A percentile compares a stretch with the other conserved stretches of the same genome.
Evolutionary conservation across 2,797 vertebrate species (phyloP).

Genomic region (Tapirus indicus): DNA sequence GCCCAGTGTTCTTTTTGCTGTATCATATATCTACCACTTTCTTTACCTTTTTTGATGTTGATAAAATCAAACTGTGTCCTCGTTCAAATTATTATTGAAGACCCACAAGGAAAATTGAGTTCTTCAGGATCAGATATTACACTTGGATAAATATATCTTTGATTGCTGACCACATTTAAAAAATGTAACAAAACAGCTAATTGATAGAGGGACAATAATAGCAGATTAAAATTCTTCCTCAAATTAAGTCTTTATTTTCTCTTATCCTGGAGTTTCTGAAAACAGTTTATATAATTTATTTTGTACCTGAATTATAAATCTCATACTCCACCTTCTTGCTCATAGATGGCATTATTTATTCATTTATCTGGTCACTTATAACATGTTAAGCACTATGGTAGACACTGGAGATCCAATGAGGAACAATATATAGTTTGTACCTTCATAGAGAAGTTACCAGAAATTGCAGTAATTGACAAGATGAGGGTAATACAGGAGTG

Average conservation of each 20-base stretch:
- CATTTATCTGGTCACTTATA: neutral
- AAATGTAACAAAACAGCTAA: neutral
- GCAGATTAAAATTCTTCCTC: slow-evolving; percentile 34
- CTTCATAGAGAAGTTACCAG: neutral
- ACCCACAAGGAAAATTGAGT: slow-evolving; percentile 37
- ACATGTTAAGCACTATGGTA: neutral
- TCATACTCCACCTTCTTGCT: slow-evolving; percentile 15
- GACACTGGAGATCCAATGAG: neutral
- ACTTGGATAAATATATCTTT: slow-evolving; percentile 27
- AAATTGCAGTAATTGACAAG: neutral
- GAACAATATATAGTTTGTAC: neutral
- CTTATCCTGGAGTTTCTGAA: slow-evolving; percentile 4
- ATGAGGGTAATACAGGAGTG: neutral
- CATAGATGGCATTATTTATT: neutral
- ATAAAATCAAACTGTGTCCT: slow-evolving; percentile 52
- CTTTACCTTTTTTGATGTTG: slow-evolving; percentile 46
- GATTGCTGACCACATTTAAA: neutral
- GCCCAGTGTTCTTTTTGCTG: neutral
- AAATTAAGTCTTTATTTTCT: slow-evolving; percentile 50
- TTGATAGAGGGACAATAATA: slow-evolving; percentile 33
- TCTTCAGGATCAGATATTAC: slow-evolving; percentile 46
- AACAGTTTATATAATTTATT: neutral
- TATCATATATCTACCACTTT: neutral
- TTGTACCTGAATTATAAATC: slow-evolving; percentile 9
- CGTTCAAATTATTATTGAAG: slow-evolving; percentile 57